Conservation (phyloP, 2,113 vertebrate species). For the Rhadina sibilatrix region DNA sequence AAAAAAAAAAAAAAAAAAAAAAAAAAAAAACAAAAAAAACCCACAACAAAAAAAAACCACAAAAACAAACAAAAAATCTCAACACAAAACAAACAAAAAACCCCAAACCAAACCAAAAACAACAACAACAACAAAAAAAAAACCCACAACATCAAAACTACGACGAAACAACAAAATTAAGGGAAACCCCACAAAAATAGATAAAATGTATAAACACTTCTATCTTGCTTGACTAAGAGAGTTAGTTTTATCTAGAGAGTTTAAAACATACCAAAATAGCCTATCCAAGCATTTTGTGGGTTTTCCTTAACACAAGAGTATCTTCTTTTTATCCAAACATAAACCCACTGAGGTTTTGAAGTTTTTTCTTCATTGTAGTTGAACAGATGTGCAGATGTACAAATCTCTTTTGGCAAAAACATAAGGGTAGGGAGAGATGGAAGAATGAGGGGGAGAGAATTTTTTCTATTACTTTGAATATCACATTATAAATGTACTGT, state of each 20-base stretch:
- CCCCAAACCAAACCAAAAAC: too few relatives aligned
- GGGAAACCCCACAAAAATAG: not conserved
- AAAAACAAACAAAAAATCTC: too few relatives aligned
- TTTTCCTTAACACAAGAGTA: not conserved
- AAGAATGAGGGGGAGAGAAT: not conserved
- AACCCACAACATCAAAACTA: fast-evolving
- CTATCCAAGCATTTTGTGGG: not conserved
- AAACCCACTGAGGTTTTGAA: not conserved
- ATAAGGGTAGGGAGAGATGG: fast-evolving
- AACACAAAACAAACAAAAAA: too few relatives aligned
- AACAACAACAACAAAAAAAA: too few relatives aligned
- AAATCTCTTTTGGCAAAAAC: not conserved
- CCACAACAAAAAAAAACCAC: too few relatives aligned
- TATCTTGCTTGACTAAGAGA: not conserved
- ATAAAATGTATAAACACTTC: not conserved
- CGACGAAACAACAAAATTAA: not conserved
- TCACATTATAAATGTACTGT: not conserved
- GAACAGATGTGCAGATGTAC: not conserved
- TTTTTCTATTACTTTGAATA: not conserved
- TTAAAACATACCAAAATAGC: not conserved
- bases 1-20: too few relatives aligned
- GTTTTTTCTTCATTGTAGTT: not conserved
- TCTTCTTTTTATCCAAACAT: not conserved
- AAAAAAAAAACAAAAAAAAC: too few relatives aligned
- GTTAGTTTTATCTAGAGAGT: not conserved